phyloP scores from a whole-genome alignment of 2,888 invertebrate species.

The Ophion ventricosus region DNA sequence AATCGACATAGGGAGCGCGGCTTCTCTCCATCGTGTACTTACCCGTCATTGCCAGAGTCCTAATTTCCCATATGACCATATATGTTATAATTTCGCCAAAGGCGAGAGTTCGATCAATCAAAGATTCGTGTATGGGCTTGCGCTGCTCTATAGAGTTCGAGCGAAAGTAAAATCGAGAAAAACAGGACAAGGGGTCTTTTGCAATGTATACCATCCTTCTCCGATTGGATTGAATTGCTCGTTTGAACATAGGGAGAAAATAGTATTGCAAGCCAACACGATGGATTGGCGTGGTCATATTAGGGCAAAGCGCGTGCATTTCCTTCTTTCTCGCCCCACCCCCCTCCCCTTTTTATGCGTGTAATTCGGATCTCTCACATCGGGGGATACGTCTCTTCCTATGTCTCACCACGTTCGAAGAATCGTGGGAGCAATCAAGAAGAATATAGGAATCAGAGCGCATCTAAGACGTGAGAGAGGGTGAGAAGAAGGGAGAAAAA shows the following conservation, averaged over 20 bases:
- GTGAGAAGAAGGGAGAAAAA: neutral
- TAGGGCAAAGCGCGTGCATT: conserved; percentile 27
- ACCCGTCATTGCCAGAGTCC: conserved; percentile 43
- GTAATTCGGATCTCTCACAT: conserved; percentile 48
- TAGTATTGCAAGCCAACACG: conserved; percentile 12
- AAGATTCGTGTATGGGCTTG: conserved; percentile 40
- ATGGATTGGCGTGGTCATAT: conserved; percentile 44
- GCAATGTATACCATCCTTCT: conserved; percentile 10
- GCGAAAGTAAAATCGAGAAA: conserved; percentile 61
- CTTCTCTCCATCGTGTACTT: conserved; percentile 49
- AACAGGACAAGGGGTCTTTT: conserved; percentile 22
- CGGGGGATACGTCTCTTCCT: conserved; percentile 11
- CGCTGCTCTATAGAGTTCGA: conserved; percentile 30
- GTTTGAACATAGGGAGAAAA: conserved; percentile 43
- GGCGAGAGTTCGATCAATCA: conserved; percentile 58
- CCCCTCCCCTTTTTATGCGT: conserved; percentile 38
- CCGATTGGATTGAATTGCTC: conserved; percentile 48
- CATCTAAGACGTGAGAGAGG: neutral
- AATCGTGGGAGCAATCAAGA: conserved; percentile 50
- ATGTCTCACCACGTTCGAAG: conserved; percentile 12
- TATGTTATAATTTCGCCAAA: conserved; percentile 59
- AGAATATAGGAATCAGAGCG: conserved; percentile 36
- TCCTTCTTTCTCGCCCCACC: conserved; percentile 39
- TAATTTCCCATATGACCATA: conserved; percentile 65
- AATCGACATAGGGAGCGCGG: conserved; percentile 40